Percentiles rank a stretch among this genome's conserved stretches.
Conservation (phyloP, 2,113 vertebrate genomes). For the Labeo catla region DNA sequence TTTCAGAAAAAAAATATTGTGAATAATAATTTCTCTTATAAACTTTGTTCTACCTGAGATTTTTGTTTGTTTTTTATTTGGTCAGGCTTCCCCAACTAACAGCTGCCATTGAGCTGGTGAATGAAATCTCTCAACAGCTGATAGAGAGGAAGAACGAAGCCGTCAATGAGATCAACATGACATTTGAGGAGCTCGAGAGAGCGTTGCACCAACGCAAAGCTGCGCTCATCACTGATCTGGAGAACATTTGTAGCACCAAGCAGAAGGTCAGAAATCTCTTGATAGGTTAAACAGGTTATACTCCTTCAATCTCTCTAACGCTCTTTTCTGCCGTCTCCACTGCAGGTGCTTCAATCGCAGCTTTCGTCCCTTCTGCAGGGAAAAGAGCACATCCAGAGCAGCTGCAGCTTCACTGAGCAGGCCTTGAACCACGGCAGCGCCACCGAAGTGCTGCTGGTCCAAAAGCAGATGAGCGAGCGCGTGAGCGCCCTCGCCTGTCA, state of each 20-base stretch:
- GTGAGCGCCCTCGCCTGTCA: conserved; percentile 84
- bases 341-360: conserved; percentile 90
- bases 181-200: conserved; percentile 90
- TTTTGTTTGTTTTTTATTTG: neutral
- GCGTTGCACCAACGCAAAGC: conserved; percentile 87
- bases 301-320: neutral
- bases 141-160: conserved; percentile 86
- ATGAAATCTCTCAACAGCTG: conserved; percentile 90
- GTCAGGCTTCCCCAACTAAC: conserved; percentile 89
- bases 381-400: conserved; percentile 93
- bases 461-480: conserved; percentile 95
- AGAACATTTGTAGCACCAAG: conserved; percentile 83
- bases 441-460: conserved; percentile 89
- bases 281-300: neutral
- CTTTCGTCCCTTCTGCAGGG: conserved; percentile 87
- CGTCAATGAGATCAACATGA: conserved; percentile 83
- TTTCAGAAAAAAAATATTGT: neutral
- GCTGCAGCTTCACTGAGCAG: conserved; percentile 92
- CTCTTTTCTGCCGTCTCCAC: conserved; percentile 10
- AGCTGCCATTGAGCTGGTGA: conserved; percentile 86
- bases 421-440: conserved; percentile 90
- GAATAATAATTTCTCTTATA: neutral
- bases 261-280: conserved; percentile 81
- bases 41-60: neutral
- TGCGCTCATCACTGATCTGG: conserved; percentile 84